Conservation (phyloP, 1,140 invertebrate genomes). For the Ceratina japonica region DNA sequence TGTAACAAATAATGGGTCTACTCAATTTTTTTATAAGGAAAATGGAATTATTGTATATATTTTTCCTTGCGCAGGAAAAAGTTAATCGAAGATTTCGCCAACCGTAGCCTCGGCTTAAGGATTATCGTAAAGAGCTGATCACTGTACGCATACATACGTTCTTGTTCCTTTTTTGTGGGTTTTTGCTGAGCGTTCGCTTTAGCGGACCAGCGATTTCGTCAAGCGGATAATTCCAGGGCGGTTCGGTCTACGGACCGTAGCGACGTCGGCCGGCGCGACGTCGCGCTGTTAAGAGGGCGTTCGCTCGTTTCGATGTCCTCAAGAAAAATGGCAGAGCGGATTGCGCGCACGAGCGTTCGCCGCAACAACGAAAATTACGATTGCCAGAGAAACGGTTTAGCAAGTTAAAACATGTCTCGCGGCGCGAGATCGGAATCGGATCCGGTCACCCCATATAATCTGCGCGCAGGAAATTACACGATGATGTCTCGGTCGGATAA, state of each 20-base stretch:
- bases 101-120: background rate
- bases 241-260: background rate
- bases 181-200: constrained; percentile 3
- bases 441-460: constrained; percentile 33
- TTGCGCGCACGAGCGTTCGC: background rate
- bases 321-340: background rate
- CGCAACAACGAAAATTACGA: constrained; percentile 41
- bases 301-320: background rate
- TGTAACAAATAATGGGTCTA: too few relatives aligned
- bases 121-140: background rate
- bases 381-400: constrained; percentile 27
- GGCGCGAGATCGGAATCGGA: constrained; percentile 45
- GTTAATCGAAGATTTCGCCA: background rate
- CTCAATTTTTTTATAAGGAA: too few relatives aligned
- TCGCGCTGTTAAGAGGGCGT: too few relatives aligned
- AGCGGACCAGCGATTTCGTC: background rate
- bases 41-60: too few relatives aligned
- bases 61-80: background rate
- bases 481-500: constrained; percentile 34
- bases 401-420: constrained; percentile 43
- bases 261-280: background rate
- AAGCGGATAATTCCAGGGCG: constrained; percentile 20
- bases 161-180: background rate
- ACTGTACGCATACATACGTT: background rate
- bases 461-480: constrained; percentile 33